Evolutionary conservation across 2,888 invertebrate species (phyloP), one percentile per base, ranked within the genome.

Genomic region (Epistrophe eligans): DNA sequence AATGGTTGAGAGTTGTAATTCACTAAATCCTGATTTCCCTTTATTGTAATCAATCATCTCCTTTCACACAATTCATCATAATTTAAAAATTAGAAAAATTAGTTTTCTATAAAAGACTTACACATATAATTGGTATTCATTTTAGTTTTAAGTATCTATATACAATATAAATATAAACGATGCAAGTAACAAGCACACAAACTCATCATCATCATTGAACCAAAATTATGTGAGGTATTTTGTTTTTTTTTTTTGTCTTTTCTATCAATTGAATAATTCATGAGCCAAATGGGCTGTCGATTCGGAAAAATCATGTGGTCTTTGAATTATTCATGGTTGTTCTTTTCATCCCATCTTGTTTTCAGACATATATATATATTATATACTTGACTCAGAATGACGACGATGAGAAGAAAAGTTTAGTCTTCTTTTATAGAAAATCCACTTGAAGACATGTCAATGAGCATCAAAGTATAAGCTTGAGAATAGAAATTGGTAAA

Each of bases 241-340:
- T 60, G 28, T 60, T 60, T 17, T 32, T 60, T 60, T 17, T 32
- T 28, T n/a, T 32, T 55, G 9, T 55, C 15, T 32, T n/a, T 32
- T 32, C 55, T 70, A 70, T 38, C 17, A 60, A 62, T 71, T 79
- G 79, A 79, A 79, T 79, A 43, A 79, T 79, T 79, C 79, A 79
- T 79, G 71, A 71, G 38, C 70, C 43, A 71, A 71, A 62, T 71
- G 77, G 48, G 55, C 67, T 77, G 77, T 77, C 66, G 45, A 77
- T 77, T 70, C 43, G 58, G 40, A 60, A 58, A 70, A 60, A 77
- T 52, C 50, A 70, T 77, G 70, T 77, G 60, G 40, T 70, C 60
- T 50, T 50, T 77, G 77, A 77, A 77, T 77, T 70, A 77, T 77
- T 77, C 77, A 77, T 50, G 70, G 60, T 62, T 24, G 24, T 40